Percentiles rank a stretch among this genome's conserved stretches.
Conservation (phyloP, 1,140 invertebrate genomes). For the Spodoptera frugiperda region DNA sequence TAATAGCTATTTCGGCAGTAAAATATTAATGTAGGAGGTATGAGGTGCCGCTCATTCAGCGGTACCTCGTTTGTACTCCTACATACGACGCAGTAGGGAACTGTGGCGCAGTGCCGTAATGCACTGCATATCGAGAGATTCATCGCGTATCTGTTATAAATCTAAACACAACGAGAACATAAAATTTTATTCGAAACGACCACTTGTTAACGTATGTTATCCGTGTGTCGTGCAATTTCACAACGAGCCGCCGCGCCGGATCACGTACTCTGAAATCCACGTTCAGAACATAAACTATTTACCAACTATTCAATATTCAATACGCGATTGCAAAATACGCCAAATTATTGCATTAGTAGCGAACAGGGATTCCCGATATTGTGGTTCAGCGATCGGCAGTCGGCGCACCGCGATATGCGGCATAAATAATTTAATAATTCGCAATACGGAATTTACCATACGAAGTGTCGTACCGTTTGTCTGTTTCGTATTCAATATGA, state of each 20-base stretch:
- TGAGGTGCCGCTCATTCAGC: conserved; percentile 1
- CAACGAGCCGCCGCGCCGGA: conserved; percentile 75
- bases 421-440: conserved; percentile 87
- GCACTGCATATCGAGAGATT: conserved; percentile 61
- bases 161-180: conserved; percentile 76
- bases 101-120: conserved; percentile 39
- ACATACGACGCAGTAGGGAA: conserved; percentile 1
- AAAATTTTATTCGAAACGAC: conserved; percentile 77
- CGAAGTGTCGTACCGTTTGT: conserved; percentile 81
- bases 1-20: conserved; percentile 55
- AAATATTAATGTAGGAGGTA: conserved; percentile 50
- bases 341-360: conserved; percentile 86
- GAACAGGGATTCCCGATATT: conserved; percentile 85
- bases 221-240: conserved; percentile 79
- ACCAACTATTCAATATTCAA: conserved; percentile 85
- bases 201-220: conserved; percentile 79
- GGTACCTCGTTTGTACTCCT: neutral
- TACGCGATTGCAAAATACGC: conserved; percentile 85
- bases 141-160: conserved; percentile 72
- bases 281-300: conserved; percentile 85
- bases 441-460: conserved; percentile 86
- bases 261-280: conserved; percentile 84
- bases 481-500: conserved; percentile 85
- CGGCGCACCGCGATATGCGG: conserved; percentile 81
- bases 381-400: conserved; percentile 82